phyloP scores from a whole-genome alignment of 2,113 vertebrate species.

The Syngnathus floridae region DNA sequence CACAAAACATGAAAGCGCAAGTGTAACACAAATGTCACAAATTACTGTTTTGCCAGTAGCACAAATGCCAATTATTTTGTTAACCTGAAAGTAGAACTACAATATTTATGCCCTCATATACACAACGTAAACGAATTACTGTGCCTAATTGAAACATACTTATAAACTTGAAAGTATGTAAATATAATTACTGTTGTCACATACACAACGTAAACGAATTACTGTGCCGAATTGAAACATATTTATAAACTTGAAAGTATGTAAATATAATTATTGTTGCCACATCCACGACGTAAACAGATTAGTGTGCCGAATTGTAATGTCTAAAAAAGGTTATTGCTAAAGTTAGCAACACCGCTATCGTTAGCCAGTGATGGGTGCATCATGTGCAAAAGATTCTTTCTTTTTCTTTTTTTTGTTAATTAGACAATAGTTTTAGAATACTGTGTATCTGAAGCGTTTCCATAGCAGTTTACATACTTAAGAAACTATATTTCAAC shows the following conservation, averaged over 20 bases:
- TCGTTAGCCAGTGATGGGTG: slow-evolving; percentile 5
- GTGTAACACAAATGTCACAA: background rate
- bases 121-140: too few species aligned
- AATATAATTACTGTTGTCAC: background rate
- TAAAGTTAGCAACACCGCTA: slow-evolving; percentile 34
- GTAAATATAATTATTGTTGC: background rate
- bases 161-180: background rate
- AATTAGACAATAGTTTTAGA: background rate
- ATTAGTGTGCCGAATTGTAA: background rate
- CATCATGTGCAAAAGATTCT: background rate
- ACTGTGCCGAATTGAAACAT: background rate
- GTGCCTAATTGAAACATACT: too few species aligned
- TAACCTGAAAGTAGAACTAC: background rate
- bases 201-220: background rate
- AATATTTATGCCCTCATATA: too few species aligned
- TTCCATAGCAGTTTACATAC: background rate
- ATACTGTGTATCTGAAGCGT: background rate
- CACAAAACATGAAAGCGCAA: background rate
- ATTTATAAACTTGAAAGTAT: too few species aligned
- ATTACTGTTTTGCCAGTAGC: background rate
- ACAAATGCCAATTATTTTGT: background rate
- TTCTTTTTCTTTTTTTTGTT: too few species aligned
- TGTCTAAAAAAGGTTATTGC: background rate
- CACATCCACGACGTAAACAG: background rate
- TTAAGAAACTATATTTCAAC: fast-evolving